Conservation (phyloP, 1,140 invertebrate species). For the Sarcophaga peregrina region DNA sequence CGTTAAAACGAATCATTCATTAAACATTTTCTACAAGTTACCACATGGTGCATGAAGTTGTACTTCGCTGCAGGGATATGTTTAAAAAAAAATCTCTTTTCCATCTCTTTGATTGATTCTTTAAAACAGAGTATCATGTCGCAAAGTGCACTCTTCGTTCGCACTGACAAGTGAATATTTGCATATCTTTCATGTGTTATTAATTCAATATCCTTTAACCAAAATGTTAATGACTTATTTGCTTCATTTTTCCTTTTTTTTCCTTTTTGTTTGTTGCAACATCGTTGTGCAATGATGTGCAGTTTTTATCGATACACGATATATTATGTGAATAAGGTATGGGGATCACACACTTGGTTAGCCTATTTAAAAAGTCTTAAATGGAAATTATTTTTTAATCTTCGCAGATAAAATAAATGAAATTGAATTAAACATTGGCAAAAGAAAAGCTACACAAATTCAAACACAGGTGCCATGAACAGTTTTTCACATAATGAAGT, state of each 20-base stretch:
- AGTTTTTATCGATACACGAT: too few species aligned
- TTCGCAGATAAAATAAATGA: too few species aligned
- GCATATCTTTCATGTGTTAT: conserved; percentile 11
- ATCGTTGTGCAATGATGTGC: too few species aligned
- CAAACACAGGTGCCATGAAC: conserved; percentile 13
- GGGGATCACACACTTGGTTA: too few species aligned
- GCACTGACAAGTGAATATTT: background rate
- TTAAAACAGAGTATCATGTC: background rate
- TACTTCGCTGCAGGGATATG: too few species aligned
- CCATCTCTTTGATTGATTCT: background rate
- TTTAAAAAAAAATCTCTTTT: background rate
- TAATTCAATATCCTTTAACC: conserved; percentile 15
- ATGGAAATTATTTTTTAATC: too few species aligned
- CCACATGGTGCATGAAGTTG: background rate
- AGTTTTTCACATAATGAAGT: background rate
- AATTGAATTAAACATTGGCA: background rate
- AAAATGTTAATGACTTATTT: conserved; percentile 7
- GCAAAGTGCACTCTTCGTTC: background rate
- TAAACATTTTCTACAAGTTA: too few species aligned
- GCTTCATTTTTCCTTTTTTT: background rate
- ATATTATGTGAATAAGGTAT: too few species aligned
- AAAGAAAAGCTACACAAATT: too few species aligned
- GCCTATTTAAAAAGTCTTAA: too few species aligned
- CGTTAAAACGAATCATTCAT: background rate
- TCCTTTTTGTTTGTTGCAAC: too few species aligned